These are phyloP conservation scores for Limenitis camilla DNA, from an alignment of 2,888 invertebrate genomes.

Conservation along the genomic window DNA sequence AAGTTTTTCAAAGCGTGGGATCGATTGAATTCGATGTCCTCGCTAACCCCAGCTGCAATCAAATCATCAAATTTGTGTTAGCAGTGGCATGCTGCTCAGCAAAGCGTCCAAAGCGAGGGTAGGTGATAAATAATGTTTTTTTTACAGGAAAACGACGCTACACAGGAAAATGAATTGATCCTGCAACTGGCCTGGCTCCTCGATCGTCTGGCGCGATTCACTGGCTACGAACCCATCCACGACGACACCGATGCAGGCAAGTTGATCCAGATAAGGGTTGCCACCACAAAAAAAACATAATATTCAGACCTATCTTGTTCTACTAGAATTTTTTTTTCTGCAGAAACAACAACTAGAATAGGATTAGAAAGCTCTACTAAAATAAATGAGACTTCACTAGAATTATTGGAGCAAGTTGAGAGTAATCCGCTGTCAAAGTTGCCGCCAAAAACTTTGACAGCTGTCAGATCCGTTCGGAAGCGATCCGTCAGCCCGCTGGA, in stretches of 20 bases:
- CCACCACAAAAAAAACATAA: no score
- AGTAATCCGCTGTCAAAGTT: conserved; percentile 21
- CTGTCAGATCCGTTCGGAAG: conserved; percentile 33
- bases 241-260: conserved; percentile 24
- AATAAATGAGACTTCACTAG: conserved; percentile 7
- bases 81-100: no score
- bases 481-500: conserved; percentile 38
- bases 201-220: conserved; percentile 52
- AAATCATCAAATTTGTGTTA: no score
- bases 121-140: background rate
- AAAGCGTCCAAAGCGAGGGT: no score
- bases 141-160: conserved; percentile 24
- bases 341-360: conserved; percentile 2
- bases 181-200: conserved; percentile 60
- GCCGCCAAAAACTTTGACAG: conserved; percentile 19
- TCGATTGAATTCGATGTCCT: background rate
- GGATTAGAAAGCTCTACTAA: background rate
- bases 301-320: no score
- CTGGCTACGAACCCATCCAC: conserved; percentile 46
- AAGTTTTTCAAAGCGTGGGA: background rate
- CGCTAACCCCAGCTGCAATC: no score
- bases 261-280: conserved; percentile 1
- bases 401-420: conserved; percentile 24
- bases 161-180: conserved; percentile 50
- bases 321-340: background rate